Evolutionary conservation across 1,140 invertebrate genomes (phyloP), one percentile per base, ranked within the genome.

Genomic region (Drosophila ambigua): DNA sequence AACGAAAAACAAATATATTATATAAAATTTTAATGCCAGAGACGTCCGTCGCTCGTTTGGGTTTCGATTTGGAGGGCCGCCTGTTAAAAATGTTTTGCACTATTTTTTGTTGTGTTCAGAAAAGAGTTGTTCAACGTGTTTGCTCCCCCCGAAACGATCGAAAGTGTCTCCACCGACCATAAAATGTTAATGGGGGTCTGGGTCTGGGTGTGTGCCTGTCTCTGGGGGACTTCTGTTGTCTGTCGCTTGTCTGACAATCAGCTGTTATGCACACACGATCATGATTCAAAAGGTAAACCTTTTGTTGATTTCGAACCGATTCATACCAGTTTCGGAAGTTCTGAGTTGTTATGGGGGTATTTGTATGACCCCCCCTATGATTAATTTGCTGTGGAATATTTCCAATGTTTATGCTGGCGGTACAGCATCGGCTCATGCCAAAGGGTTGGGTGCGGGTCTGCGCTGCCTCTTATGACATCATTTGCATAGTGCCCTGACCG

Each of bases 361-460:
- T 39, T 11, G 4, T 15, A 13, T 49, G 1, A 1, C 20, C 54
- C 63, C 64, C 60, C 61, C 61, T 59, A 52, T 20, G 62, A 73
- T 81, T 63, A 79, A 72, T 87, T 87, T 87, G 75, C 79, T 83
- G 72, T 82, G 82, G 79, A 87, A 87, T 87, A 87, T 87, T 79
- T 49, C 82, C 64, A 88, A 51, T 57, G 75, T 50, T 78, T 85
- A 87, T 87, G 74, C 74, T 87, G 66, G 35, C 35, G 4, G 59
- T 58, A 45, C 59, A 60, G 28, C 73, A 74, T 71, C 66, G 49
- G 35, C 46, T 43, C 60, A 23, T 11, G 45, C n/a, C 44, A 39
- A 39, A 39, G 35, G 11, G 35, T 13, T 39, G 35, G 11, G 35
- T 39, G 35, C 31, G 31, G 31, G 31, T 35, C 9, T 39, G 35